Conservation (phyloP, 2,113 vertebrate genomes). For the Poeciliopsis occidentalis region DNA sequence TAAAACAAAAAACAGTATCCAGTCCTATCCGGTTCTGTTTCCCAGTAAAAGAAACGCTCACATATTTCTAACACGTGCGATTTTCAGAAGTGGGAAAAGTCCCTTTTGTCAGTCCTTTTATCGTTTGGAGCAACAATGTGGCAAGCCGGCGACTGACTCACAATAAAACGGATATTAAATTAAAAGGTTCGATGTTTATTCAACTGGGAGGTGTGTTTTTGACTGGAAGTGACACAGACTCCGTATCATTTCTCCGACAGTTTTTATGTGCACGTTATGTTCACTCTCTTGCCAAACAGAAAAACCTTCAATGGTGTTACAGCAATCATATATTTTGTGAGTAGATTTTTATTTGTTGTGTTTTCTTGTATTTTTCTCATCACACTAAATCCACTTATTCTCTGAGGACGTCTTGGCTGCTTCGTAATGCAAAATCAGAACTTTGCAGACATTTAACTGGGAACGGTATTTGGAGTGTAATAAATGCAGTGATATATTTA, state of each 20-base stretch:
- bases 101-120: not conserved
- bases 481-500: not conserved
- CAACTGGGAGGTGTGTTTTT: too few species aligned
- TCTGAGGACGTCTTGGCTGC: not conserved
- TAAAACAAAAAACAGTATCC: not conserved
- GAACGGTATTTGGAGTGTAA: not conserved
- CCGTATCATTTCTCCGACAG: too few species aligned
- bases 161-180: not conserved
- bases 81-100: not conserved
- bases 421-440: not conserved
- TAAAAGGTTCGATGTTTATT: not conserved
- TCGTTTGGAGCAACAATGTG: too few species aligned
- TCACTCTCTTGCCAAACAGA: not conserved
- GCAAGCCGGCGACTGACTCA: too few species aligned
- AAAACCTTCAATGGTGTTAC: not conserved
- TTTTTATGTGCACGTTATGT: not conserved
- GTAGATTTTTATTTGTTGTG: not conserved
- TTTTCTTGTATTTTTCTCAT: not conserved
- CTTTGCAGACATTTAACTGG: not conserved
- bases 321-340: not conserved
- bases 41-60: conserved; percentile 3
- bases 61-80: not conserved
- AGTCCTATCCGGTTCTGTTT: not conserved
- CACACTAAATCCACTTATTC: not conserved
- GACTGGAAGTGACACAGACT: too few species aligned